Percentiles rank a stretch among this genome's conserved stretches.
Conservation (phyloP, 2,888 invertebrate species). For the Cerastis leucographa region DNA sequence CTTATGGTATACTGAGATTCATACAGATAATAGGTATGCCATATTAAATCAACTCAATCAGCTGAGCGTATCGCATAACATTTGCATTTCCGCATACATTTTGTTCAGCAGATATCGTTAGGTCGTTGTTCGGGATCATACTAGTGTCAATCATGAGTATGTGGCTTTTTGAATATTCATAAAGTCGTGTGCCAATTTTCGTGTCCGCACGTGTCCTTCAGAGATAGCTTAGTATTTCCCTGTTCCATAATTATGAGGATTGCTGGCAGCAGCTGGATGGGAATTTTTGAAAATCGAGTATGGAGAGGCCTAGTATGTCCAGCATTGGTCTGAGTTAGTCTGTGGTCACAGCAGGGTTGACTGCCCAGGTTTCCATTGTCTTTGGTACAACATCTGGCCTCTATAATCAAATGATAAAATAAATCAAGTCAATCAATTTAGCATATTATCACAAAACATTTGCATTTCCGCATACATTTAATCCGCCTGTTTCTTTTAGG, state of each 20-base stretch:
- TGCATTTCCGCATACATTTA: conserved; percentile 13
- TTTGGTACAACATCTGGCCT: neutral
- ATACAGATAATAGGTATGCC: conserved; percentile 3
- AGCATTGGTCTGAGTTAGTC: neutral
- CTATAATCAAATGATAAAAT: neutral
- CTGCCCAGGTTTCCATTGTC: neutral
- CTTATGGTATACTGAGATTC: conserved; percentile 29
- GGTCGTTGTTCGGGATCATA: conserved; percentile 16
- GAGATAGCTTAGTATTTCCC: neutral
- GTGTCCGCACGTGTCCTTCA: neutral
- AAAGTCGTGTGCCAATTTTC: neutral
- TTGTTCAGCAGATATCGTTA: neutral
- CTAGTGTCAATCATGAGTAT: neutral
- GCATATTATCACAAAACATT: conserved; percentile 8
- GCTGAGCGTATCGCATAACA: conserved; percentile 43
- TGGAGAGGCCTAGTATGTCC: neutral
- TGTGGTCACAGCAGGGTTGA: neutral
- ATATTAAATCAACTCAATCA: conserved; percentile 46
- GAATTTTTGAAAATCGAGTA: neutral
- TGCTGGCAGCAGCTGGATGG: neutral
- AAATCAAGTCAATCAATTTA: neutral
- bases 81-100: conserved; percentile 49
- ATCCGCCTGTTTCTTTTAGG: neutral
- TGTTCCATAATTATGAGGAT: neutral
- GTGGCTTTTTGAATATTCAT: neutral